Base-by-base conservation (phyloP, 2,113 vertebrate species). In the Bubo scandiacus region DNA sequence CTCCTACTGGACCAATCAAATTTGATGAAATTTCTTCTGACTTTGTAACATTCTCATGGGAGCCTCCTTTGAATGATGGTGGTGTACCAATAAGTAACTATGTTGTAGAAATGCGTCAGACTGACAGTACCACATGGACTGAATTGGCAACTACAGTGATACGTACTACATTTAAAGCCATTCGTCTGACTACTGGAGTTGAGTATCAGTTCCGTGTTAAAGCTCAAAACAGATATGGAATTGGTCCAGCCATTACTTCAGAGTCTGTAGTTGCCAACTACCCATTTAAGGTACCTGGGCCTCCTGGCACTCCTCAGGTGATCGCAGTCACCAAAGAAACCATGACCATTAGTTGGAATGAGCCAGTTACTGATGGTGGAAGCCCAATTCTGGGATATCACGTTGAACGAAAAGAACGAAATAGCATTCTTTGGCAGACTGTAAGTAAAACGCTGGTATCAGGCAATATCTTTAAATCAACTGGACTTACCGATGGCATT, bases 191-290 rank as follows among this genome's bases (percentile, higher is more conserved):
- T n/a, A 99, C 99, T 61, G 99, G 99, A 82, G 96, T 98, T 52
- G 99, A 99, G 65, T 99, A 99, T 95, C 99, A 99, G 71, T 99
- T 99, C 97, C 99, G 99, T 43, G 98, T 99, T 66, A 99, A 98
- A 98, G 99, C 99, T 92, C 99, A 99, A 96, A 99, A 99, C 85
- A 98, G 99, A 97, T 99, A 99, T 38, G 99, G 99, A 93, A 97
- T 96, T 94, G 99, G 99, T 72, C 99, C 99, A 81, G 97, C 98
- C 86, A 99, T 99, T 84, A 99, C 96, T 61, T 99, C 99, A 96
- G 98, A 98, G 54, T 83, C 99, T 93, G 92, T 99, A 38, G 97
- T 99, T 95, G 99, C 99, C 96, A 98, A 97, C 77, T 99, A 99
- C 98, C 99, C 99, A 83, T 99, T 99, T 97, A 99, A 99, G 95